A percentile compares a stretch with the other conserved stretches of the same genome.
phyloP scores from a whole-genome alignment of 2,797 vertebrate species.

The Anguilla anguilla region DNA sequence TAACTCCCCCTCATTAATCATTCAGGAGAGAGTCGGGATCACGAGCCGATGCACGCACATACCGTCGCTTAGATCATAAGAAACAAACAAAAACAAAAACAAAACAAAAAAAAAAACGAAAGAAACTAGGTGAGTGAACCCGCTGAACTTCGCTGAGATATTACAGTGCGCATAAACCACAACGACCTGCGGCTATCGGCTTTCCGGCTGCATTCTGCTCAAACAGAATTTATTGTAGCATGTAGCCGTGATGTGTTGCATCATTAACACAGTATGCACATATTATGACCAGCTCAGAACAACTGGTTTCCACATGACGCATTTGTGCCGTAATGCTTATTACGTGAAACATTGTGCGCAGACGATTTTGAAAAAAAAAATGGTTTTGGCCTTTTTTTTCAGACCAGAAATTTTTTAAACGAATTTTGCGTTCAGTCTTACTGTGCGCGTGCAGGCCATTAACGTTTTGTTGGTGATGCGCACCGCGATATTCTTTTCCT shows the following conservation, averaged over 20 bases:
- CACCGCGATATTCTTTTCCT: no score
- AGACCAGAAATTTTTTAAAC: no score
- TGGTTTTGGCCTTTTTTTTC: no score
- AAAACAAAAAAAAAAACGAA: constrained; percentile 9
- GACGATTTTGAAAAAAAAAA: no score
- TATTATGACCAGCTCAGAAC: neutral
- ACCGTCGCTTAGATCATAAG: neutral
- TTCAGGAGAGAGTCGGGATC: constrained; percentile 43
- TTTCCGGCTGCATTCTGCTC: neutral
- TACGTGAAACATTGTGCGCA: no score
- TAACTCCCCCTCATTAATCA: constrained; percentile 56
- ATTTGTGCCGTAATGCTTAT: neutral
- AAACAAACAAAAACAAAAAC: constrained; percentile 22
- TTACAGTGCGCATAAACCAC: neutral
- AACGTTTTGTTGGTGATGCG: no score
- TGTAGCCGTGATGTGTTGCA: neutral
- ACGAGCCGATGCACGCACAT: constrained; percentile 46
- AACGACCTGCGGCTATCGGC: neutral
- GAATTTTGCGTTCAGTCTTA: no score
- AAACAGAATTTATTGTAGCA: neutral
- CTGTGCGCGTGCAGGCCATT: no score
- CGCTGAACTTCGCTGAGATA: neutral
- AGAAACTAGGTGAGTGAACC: neutral
- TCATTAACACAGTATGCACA: neutral
- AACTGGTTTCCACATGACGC: neutral